A percentile compares a stretch with the other conserved stretches of the same genome.
Conservation (phyloP, 2,888 invertebrate species). For the Baronia brevicornis region DNA sequence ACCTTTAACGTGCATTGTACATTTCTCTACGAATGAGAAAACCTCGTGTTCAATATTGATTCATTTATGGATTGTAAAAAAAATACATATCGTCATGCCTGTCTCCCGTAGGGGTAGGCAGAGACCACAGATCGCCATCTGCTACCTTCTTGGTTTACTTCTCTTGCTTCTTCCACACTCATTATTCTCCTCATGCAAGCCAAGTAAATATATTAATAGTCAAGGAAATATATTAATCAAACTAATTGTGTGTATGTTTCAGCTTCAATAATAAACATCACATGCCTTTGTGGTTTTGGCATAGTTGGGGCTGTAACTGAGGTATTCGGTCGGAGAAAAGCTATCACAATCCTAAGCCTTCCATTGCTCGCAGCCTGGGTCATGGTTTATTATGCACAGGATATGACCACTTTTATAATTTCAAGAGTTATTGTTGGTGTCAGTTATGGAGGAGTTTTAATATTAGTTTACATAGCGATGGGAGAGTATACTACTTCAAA, state of each 20-base stretch:
- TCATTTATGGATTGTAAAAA: no score
- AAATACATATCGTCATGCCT: no score
- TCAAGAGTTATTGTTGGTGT: conserved; percentile 17
- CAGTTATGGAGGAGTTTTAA: conserved; percentile 15
- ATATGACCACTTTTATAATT: conserved; percentile 4
- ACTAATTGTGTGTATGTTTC: conserved; percentile 8
- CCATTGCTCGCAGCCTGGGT: conserved; percentile 11
- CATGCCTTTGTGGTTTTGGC: conserved; percentile 15
- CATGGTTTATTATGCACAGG: conserved; percentile 8
- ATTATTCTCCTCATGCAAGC: no score
- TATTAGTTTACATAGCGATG: conserved; percentile 7
- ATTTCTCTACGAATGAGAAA: no score
- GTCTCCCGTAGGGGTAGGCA: no score
- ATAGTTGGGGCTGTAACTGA: conserved; percentile 7
- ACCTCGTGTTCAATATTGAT: no score
- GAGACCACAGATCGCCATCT: no score
- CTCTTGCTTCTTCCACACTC: no score
- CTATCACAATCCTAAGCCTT: conserved; percentile 5
- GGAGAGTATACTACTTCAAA: conserved; percentile 15
- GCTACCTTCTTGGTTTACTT: no score
- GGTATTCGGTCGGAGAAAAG: conserved; percentile 9
- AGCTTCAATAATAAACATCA: conserved; percentile 20
- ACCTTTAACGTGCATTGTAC: no score
- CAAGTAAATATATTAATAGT: no score
- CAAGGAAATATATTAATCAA: no score